These are phyloP conservation scores for Griposia aprilina DNA, from an alignment of 2,888 invertebrate species.

Conservation along the genomic window DNA sequence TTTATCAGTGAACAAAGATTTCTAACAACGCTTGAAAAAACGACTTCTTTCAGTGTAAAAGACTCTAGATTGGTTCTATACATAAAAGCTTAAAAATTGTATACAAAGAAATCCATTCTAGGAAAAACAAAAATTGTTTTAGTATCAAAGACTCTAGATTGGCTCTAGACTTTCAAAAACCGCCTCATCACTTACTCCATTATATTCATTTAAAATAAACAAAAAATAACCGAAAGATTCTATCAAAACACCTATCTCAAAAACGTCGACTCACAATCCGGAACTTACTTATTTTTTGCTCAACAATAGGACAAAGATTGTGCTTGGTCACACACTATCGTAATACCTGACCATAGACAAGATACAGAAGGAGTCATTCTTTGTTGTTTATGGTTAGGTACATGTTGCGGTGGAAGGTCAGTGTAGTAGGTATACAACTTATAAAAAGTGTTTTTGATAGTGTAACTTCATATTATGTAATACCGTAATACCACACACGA, in stretches of 20 bases:
- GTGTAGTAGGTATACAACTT: slow-evolving; percentile 2
- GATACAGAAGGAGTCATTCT: neutral
- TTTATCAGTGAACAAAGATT: neutral
- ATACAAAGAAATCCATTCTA: neutral
- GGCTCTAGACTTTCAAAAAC: slow-evolving; percentile 14
- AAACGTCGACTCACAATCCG: slow-evolving; percentile 30
- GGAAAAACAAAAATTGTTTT: neutral
- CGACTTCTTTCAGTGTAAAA: neutral
- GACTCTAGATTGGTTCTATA: neutral
- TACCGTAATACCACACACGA: neutral
- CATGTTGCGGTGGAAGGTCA: neutral
- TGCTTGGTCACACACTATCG: slow-evolving; percentile 28
- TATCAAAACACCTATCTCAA: neutral
- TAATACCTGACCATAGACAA: slow-evolving; percentile 21
- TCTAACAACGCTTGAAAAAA: neutral
- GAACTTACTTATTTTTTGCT: slow-evolving; percentile 37
- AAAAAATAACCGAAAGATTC: slow-evolving; percentile 4
- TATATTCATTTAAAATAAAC: neutral
- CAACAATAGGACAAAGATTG: slow-evolving; percentile 37
- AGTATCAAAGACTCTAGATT: neutral
- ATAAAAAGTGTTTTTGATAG: slow-evolving; percentile 1
- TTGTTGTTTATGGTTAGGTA: slow-evolving; percentile 19
- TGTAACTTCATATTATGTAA: slow-evolving; percentile 3
- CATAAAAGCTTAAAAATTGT: neutral
- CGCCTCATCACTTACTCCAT: neutral